A percentile compares a stretch with the other conserved stretches of the same genome.
Conservation (phyloP, 1,140 invertebrate genomes). For the Paraescarpia echinospica region DNA sequence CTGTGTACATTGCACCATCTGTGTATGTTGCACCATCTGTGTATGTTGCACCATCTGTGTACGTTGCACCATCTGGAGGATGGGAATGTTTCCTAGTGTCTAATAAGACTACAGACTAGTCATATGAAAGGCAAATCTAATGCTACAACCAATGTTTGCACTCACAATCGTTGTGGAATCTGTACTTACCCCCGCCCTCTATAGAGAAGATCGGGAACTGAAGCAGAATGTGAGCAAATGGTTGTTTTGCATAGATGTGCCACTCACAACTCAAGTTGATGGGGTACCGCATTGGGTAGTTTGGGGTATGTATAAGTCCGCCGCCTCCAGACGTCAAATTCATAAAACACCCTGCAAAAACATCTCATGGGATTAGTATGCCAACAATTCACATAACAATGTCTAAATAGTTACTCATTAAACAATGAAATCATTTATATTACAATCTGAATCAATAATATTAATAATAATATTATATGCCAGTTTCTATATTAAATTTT, state of each 20-base stretch:
- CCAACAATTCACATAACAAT: neutral
- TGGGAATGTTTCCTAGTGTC: no score
- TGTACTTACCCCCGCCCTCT: conserved; percentile 77
- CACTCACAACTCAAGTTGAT: conserved; percentile 73
- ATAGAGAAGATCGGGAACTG: conserved; percentile 85
- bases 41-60: no score
- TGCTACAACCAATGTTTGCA: no score
- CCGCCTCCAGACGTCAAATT: conserved; percentile 21
- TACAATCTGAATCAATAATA: neutral
- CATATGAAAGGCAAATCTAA: no score
- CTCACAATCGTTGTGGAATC: neutral
- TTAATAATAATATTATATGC: neutral
- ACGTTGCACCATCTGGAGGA: no score
- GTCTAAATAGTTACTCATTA: neutral
- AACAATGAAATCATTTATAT: neutral
- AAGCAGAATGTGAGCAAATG: conserved; percentile 77
- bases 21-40: no score
- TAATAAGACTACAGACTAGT: no score
- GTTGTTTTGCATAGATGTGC: conserved; percentile 80
- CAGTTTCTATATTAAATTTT: neutral
- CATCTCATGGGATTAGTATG: neutral
- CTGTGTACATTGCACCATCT: no score
- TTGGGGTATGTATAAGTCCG: conserved; percentile 27
- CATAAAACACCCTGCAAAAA: conserved; percentile 21
- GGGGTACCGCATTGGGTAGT: conserved; percentile 30